Conservation (phyloP, 2,113 vertebrate genomes). For the Chinchilla lanigera region DNA sequence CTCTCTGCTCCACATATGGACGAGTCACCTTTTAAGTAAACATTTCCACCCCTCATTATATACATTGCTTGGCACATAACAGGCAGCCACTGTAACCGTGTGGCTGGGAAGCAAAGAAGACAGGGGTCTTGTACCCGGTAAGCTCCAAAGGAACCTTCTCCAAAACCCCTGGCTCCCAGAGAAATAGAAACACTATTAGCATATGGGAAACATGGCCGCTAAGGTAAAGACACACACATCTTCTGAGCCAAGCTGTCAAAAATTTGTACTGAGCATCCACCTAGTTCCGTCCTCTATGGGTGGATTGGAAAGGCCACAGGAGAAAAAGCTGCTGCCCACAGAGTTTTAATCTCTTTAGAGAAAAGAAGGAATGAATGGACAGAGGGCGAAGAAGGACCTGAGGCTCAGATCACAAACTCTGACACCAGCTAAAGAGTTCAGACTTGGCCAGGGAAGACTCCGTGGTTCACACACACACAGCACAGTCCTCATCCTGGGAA, state of each 20-base stretch:
- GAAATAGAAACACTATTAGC: background rate
- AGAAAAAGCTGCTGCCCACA: accelerated
- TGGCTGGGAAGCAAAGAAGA: too few relatives aligned
- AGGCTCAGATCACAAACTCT: background rate
- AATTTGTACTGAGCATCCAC: accelerated
- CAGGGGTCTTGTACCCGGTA: background rate
- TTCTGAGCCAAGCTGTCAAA: background rate
- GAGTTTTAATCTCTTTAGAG: accelerated
- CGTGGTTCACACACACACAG: accelerated
- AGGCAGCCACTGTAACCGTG: accelerated
- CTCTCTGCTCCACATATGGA: accelerated
- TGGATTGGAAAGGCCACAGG: accelerated
- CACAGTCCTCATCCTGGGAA: accelerated
- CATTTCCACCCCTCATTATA: accelerated
- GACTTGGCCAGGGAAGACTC: accelerated
- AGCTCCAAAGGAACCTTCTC: background rate
- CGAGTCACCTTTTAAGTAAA: background rate
- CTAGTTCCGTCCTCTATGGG: accelerated
- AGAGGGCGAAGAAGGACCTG: background rate
- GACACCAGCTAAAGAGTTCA: background rate
- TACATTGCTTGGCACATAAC: accelerated
- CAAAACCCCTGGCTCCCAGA: background rate
- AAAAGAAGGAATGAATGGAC: background rate
- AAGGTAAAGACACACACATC: accelerated
- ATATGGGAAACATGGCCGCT: accelerated